Base-by-base conservation (phyloP, 2,113 vertebrate species). In the Labrus mixtus region DNA sequence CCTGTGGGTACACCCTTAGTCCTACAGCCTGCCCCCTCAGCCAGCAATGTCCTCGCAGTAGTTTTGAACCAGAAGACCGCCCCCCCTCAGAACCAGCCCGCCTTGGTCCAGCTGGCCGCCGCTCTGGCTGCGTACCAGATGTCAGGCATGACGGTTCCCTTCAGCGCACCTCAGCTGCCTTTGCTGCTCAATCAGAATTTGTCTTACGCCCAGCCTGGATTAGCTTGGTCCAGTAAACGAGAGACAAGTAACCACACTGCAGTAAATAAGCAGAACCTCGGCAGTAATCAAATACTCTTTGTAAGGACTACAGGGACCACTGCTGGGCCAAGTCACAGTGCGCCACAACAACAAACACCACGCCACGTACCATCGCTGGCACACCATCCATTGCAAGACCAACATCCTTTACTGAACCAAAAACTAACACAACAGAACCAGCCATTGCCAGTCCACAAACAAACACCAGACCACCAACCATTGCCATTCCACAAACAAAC, bases 51-150 rank as follows among this genome's bases (percentile, higher is more conserved):
- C 12, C 13, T 11, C 13, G 5, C 55, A 12, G 10, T 8, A 16
- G 5, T 0, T 9, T 20, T 17, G 39, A 37, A 57, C 29, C 8
- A 9, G 29, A 12, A 3, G 16, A 1, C 20, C 0, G 22, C 22
- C 22, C 36, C 58, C 10, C 3, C 0, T 39, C 29, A 41, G 41
- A 17, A 22, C 1, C 29, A 19, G 22, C 1, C 39, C 0, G 0
- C 50, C 5, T 0, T 4, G 0, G 0, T 8, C 1, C 10, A 39
- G 25, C 13, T 8, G 11, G 12, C 6, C 16, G 7, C 9, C 0
- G 3, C 0, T 25, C 39, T 9, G 3, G 17, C n/a, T 2, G 8
- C 8, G 23, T 7, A 68, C 33, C 64, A 54, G 23, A 5, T 63
- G 39, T 55, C 64, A 46, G 2, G 37, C 45, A 15, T 16, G 3